phyloP scores from a whole-genome alignment of 2,797 vertebrate species.

The Natrix natrix region DNA sequence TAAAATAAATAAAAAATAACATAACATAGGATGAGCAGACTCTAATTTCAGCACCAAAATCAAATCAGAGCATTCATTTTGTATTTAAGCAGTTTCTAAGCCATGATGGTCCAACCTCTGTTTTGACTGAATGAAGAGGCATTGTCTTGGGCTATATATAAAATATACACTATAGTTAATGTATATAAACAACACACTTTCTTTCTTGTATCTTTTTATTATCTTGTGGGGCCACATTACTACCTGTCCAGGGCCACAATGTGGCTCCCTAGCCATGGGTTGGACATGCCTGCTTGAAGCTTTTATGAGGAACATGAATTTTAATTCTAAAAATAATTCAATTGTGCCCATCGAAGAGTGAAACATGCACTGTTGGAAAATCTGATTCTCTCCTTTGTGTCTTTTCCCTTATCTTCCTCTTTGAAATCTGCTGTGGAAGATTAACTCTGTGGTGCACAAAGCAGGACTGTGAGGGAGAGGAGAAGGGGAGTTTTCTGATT shows the following conservation, averaged over 20 bases:
- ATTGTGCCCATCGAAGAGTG: not conserved
- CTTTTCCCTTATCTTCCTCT: not conserved
- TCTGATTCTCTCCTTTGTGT: not conserved
- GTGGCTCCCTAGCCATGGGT: not conserved
- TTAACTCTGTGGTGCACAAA: not conserved
- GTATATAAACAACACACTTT: not conserved
- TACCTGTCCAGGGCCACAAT: not conserved
- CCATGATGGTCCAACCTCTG: not conserved
- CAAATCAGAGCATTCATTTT: not conserved
- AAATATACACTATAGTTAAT: not conserved
- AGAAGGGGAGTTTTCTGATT: not conserved
- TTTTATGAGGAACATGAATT: not conserved
- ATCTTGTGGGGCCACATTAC: not conserved
- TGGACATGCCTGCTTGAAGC: not conserved
- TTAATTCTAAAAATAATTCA: not conserved
- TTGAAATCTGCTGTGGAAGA: not conserved
- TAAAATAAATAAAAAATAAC: not conserved
- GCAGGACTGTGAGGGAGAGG: not conserved
- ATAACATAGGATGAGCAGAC: not conserved
- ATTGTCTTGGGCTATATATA: not conserved
- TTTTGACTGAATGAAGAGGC: not conserved
- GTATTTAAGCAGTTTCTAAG: no score
- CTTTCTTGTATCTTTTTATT: not conserved
- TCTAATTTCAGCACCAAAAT: not conserved
- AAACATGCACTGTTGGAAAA: not conserved